A percentile compares a stretch with the other conserved stretches of the same genome.
Conservation (phyloP, 2,797 vertebrate genomes). For the Oryzias sinensis region DNA sequence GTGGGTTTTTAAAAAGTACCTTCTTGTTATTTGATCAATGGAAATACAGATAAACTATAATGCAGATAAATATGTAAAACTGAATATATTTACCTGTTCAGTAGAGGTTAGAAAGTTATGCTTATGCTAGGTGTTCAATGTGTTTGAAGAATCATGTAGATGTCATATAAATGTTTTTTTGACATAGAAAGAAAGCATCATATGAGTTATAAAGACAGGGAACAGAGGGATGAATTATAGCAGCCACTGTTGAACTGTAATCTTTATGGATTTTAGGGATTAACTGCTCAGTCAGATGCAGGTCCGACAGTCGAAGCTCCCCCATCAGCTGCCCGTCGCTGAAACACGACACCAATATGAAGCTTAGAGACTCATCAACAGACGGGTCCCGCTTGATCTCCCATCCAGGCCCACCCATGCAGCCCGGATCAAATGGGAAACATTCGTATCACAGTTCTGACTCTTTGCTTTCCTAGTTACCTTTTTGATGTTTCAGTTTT, state of each 20-base stretch:
- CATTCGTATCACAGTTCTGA: no score
- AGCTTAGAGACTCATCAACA: slow-evolving; percentile 50
- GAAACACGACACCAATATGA: slow-evolving; percentile 55
- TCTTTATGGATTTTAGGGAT: slow-evolving; percentile 68
- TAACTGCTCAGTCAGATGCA: slow-evolving; percentile 51
- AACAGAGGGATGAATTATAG: slow-evolving; percentile 31
- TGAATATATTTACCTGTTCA: no score
- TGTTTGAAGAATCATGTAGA: no score
- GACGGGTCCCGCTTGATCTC: slow-evolving; percentile 53
- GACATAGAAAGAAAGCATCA: slow-evolving; percentile 12
- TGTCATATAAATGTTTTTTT: neutral
- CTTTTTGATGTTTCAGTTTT: no score
- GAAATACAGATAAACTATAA: no score
- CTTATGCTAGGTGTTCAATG: no score
- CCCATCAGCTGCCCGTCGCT: slow-evolving; percentile 53
- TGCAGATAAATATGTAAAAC: no score
- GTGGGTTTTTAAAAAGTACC: no score
- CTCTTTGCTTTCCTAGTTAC: no score
- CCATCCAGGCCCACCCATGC: slow-evolving; percentile 16
- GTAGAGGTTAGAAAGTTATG: no score
- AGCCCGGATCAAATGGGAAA: neutral
- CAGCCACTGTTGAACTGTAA: slow-evolving; percentile 44
- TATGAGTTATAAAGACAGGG: neutral
- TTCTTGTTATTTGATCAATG: no score
- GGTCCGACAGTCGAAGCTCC: slow-evolving; percentile 54